Evolutionary conservation across 2,888 invertebrate genomes (phyloP).

Genomic region (Lepidocyrtoides sp.): DNA sequence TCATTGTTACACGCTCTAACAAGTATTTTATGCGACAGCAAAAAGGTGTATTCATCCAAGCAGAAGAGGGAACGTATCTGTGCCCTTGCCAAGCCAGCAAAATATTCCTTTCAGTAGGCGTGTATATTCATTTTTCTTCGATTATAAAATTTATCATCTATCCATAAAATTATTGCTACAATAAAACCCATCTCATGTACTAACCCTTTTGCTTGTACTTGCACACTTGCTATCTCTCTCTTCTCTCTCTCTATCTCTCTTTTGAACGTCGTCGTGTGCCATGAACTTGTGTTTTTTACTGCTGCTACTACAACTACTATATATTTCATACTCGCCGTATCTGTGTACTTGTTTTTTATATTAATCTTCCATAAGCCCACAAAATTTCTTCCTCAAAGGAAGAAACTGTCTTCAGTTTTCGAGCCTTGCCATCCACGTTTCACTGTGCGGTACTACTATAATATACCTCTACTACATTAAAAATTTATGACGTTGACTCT

Average conservation of each 20-base stretch:
- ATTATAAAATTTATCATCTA: slow-evolving; percentile 34
- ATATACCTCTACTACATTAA: slow-evolving; percentile 47
- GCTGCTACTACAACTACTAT: not conserved
- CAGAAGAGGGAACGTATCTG: not conserved
- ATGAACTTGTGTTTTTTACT: not conserved
- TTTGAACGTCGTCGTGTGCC: slow-evolving; percentile 30
- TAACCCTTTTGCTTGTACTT: not conserved
- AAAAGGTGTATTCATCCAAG: not conserved
- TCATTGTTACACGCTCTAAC: slow-evolving; percentile 19
- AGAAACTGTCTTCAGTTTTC: slow-evolving; percentile 30
- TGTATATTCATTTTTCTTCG: not conserved
- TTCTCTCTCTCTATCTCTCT: too few species aligned
- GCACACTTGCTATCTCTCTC: not conserved
- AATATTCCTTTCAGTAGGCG: not conserved
- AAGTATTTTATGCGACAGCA: slow-evolving; percentile 7
- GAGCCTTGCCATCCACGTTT: not conserved
- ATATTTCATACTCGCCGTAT: not conserved
- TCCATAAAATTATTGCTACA: slow-evolving; percentile 36
- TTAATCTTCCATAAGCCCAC: slow-evolving; percentile 40
- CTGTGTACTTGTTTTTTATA: not conserved
- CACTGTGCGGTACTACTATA: not conserved
- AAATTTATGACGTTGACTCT: slow-evolving; percentile 52
- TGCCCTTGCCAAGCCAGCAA: not conserved
- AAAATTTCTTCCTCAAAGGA: not conserved
- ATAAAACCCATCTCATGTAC: slow-evolving; percentile 3